Evolutionary conservation across 2,797 vertebrate genomes (phyloP), one percentile per base, ranked within the genome.

Genomic region (Tapera naevia): DNA sequence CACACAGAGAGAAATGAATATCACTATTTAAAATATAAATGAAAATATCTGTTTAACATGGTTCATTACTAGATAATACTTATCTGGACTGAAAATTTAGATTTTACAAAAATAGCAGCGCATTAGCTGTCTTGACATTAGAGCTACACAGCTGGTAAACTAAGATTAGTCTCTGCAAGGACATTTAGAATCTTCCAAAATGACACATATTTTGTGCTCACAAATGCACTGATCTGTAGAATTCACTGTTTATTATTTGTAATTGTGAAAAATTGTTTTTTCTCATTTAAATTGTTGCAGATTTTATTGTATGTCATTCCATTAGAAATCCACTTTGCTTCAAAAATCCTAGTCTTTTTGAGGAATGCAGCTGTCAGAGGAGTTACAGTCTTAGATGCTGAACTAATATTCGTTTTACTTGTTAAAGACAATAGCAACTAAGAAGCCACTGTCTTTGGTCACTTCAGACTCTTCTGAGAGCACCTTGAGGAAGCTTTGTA

Each of bases 11-110:
- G 57, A 78, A 90, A 89, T 91, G 89, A 92, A 70, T 75, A 41
- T 61, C 75, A 43, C 33, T n/a, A 75, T 95, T 94, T 91, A 62
- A 89, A 91, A 92, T 87, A 92, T 33, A 91, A 93, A 95, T 89
- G 48, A 70, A 79, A 12, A 15, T 74, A 65, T 94, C 30, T 62
- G 39, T 86, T 51, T 69, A 80, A 88, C 28, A 83, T 41, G 16
- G 35, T 76, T 92, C 80, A 37, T 89, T 86, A 48, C 79, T 80
- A 61, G 73, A 61, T 83, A 88, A 91, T 91, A 69, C 67, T 35
- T 83, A 86, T 80, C 84, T 89, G 82, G n/a, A 37, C 33, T 65
- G 87, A 96, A 91, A 91, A 88, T 85, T 88, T 92, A 80, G 92
- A 83, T 72, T 95, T 13, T 78, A 6, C 35, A 62, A 45, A 69